Evolutionary conservation across 2,888 invertebrate genomes (phyloP), one percentile per base, ranked within the genome.

Genomic region (Stegana nigrithorax): DNA sequence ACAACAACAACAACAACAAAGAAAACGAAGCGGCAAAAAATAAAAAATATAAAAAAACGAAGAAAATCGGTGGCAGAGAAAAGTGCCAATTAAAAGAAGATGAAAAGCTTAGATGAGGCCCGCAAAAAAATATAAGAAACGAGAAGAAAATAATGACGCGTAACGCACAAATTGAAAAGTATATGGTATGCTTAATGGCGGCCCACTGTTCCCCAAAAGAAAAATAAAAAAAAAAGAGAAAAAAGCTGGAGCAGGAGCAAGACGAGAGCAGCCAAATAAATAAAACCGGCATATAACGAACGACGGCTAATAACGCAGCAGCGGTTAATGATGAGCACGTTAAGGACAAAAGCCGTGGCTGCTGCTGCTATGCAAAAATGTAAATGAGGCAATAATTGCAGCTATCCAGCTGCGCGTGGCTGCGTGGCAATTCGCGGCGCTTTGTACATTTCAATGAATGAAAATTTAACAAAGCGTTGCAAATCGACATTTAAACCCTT

Each of bases 381-480:
- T 75, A 80, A 78, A 75, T 80, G 81, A 75, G 69, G 75, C 79
- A 81, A 75, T 75, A 78, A 75, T 75, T 75, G 75, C 75, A 75
- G 72, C 64, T 72, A 80, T 80, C 79, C 78, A 80, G 21, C 29
- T 29, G 60, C 53, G 36, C 60, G n/a, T 57, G 67, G 61, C 65
- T 67, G 63, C 63, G 63, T 67, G 63, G 67, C 67, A 61, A 51
- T 45, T 36, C 45, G 53, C 17, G 39, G 29, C n/a, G n/a, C n/a
- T n/a, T n/a, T n/a, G n/a, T n/a, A 25, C 32, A 44, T n/a, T 44
- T 32, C 42, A n/a, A n/a, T n/a, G 14, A 12, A 58, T 50, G 32
- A 14, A 47, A 47, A 47, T 32, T 59, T 53, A 58, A 59, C 55
- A 23, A 26, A 12, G 21, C 42, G 47, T 51, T 47, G 60, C 64